Conservation (phyloP, 1,140 invertebrate genomes). For the Procambarus clarkii region DNA sequence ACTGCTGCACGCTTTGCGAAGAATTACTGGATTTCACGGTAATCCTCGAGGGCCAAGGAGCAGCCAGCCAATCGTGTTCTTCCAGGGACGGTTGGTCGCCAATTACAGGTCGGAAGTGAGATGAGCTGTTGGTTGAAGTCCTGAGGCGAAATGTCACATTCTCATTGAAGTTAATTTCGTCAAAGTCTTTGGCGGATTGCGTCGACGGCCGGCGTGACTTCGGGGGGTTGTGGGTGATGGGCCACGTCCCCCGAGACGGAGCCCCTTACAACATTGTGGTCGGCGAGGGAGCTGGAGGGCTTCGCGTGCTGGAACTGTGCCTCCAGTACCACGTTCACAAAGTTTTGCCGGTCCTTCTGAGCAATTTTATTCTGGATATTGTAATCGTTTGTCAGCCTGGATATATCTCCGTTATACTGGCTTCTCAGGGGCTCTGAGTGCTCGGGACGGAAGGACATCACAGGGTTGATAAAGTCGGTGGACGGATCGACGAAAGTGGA, state of each 20-base stretch:
- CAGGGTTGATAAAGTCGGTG: slow-evolving; percentile 2
- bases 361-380: slow-evolving; percentile 35
- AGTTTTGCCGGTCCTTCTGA: slow-evolving; percentile 17
- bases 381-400: not conserved
- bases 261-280: slow-evolving; percentile 2
- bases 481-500: not conserved
- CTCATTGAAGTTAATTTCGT: not conserved
- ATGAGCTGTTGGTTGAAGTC: not conserved
- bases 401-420: not conserved
- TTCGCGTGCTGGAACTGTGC: slow-evolving; percentile 31
- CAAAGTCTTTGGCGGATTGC: not conserved
- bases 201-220: not conserved
- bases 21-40: not conserved
- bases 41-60: not conserved
- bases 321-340: slow-evolving; percentile 36
- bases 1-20: not conserved
- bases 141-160: slow-evolving; percentile 17
- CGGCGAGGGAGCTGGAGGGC: not conserved
- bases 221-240: slow-evolving; percentile 16
- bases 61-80: slow-evolving; percentile 18
- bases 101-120: not conserved
- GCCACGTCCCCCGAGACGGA: not conserved
- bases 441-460: slow-evolving; percentile 7
- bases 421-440: not conserved
- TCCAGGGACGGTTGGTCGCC: not conserved